Percentiles rank a stretch among this genome's conserved stretches.
phyloP scores from a whole-genome alignment of 2,797 vertebrate species.

The Euphonia xanthogaster region DNA sequence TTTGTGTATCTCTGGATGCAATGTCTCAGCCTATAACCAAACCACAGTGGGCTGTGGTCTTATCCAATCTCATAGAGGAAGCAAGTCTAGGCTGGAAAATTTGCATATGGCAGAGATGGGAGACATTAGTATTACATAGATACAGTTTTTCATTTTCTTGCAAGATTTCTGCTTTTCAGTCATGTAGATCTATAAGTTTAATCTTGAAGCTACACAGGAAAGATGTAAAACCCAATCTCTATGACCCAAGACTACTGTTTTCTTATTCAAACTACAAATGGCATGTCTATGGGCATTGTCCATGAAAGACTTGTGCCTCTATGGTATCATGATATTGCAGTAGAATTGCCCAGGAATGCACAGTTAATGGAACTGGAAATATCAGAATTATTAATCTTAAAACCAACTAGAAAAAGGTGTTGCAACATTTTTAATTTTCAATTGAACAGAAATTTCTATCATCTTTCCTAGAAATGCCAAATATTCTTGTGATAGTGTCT shows the following conservation, averaged over 20 bases:
- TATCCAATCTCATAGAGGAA: neutral
- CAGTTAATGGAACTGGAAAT: neutral
- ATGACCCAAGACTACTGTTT: neutral
- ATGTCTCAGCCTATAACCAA: neutral
- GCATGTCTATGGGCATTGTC: neutral
- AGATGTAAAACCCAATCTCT: fast-evolving
- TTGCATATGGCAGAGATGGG: neutral
- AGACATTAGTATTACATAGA: neutral
- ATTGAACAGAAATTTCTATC: neutral
- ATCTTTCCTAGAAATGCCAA: neutral
- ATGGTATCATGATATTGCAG: neutral
- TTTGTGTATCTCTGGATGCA: neutral
- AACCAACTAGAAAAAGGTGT: neutral
- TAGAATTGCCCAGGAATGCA: neutral
- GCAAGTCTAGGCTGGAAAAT: neutral
- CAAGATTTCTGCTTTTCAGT: neutral
- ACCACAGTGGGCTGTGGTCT: neutral
- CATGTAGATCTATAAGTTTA: neutral
- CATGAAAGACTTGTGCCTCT: neutral
- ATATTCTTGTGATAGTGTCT: neutral
- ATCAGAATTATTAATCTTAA: neutral
- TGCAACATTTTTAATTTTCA: neutral
- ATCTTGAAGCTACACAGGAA: neutral
- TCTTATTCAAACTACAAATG: neutral
- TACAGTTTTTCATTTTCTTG: neutral